Evolutionary conservation across 2,888 invertebrate genomes (phyloP).

Genomic region (Drosophila formosana): DNA sequence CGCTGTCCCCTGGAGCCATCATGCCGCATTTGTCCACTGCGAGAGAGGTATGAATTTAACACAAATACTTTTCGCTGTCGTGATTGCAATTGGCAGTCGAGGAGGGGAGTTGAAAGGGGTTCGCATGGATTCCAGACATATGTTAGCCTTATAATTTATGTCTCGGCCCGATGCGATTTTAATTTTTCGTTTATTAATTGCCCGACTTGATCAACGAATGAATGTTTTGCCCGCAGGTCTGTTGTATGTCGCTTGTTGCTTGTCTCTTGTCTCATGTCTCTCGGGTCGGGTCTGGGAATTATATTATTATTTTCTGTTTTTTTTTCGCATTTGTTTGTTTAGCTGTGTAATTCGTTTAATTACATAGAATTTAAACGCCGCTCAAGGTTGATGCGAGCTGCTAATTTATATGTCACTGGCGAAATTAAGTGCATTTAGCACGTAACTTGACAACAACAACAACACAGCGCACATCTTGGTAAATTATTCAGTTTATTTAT

Average conservation of each 20-base stretch:
- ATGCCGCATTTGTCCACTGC: constrained; percentile 79
- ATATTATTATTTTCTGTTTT: constrained; percentile 1
- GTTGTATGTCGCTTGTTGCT: constrained; percentile 11
- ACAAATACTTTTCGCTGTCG: constrained; percentile 50
- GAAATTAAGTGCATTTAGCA: constrained; percentile 80
- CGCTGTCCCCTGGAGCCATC: constrained; percentile 76
- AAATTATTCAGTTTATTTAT: constrained; percentile 46
- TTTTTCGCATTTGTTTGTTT: constrained; percentile 33
- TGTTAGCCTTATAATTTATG: constrained; percentile 78
- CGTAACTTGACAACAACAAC: constrained; percentile 53
- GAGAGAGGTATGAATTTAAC: constrained; percentile 72
- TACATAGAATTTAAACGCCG: constrained; percentile 70
- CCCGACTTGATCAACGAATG: constrained; percentile 53
- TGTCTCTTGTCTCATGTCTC: constrained; percentile 15
- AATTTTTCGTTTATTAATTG: constrained; percentile 75
- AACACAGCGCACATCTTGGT: constrained; percentile 11
- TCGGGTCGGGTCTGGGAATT: constrained; percentile 15
- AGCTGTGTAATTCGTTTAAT: constrained; percentile 72
- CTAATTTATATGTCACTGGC: constrained; percentile 80
- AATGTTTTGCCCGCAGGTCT: constrained; percentile 57
- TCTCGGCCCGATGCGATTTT: constrained; percentile 55
- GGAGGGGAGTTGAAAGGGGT: constrained; percentile 11
- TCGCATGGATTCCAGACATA: constrained; percentile 63
- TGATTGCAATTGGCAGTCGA: constrained; percentile 77
- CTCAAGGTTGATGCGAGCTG: constrained; percentile 69